Conservation (phyloP, 2,888 invertebrate genomes). For the Hyposoter didymator region DNA sequence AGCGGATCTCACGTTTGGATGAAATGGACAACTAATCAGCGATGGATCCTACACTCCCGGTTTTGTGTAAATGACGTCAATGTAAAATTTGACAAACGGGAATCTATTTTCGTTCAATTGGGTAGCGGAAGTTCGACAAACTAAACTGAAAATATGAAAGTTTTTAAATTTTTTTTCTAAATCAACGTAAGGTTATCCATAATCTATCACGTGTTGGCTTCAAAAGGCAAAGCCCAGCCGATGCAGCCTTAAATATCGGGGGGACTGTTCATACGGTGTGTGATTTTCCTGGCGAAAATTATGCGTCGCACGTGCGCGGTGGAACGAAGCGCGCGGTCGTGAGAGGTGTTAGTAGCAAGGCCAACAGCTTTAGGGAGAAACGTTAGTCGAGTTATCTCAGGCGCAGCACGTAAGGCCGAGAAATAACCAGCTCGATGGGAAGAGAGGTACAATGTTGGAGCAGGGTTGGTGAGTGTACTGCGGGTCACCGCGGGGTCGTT, state of each 20-base stretch:
- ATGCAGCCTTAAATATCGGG: constrained; percentile 24
- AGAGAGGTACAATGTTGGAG: constrained; percentile 37
- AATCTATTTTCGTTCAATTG: no score
- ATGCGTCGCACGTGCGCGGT: constrained; percentile 61
- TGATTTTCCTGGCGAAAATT: constrained; percentile 61
- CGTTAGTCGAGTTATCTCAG: constrained; percentile 67
- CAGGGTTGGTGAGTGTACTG: constrained; percentile 57
- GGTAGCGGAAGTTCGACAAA: no score
- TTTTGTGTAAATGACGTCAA: no score
- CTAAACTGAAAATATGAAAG: not conserved
- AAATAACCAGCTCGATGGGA: constrained; percentile 59
- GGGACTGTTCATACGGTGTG: constrained; percentile 23
- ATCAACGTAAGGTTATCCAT: constrained; percentile 15
- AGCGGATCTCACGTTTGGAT: not conserved
- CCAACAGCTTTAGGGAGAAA: constrained; percentile 65
- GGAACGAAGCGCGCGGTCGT: constrained; percentile 39
- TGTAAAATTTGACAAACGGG: no score
- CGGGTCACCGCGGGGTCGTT: constrained; percentile 70
- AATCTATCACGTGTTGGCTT: constrained; percentile 8
- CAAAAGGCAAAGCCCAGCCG: not conserved
- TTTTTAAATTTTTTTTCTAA: not conserved
- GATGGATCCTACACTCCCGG: no score
- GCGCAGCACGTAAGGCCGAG: constrained; percentile 64
- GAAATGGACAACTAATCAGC: not conserved
- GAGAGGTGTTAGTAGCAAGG: constrained; percentile 59